Conservation (phyloP, 2,888 invertebrate species). For the Molanna angustata region DNA sequence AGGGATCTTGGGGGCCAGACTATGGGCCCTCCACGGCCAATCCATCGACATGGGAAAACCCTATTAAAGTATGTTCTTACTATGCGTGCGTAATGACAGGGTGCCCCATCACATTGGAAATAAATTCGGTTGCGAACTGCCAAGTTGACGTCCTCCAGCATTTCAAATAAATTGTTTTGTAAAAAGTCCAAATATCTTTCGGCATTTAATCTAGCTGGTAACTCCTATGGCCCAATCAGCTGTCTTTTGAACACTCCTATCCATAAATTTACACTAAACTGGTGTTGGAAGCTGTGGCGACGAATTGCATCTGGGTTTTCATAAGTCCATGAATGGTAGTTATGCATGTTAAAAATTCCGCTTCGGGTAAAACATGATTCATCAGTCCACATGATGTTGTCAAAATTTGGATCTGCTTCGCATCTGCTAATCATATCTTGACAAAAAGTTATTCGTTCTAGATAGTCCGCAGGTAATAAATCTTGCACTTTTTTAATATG, state of each 20-base stretch:
- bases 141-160: no score
- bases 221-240: slow-evolving; percentile 32
- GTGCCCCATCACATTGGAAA: no score
- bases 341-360: no score
- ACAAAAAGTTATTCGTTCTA: not conserved
- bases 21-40: slow-evolving; percentile 5
- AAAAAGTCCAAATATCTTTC: slow-evolving; percentile 22
- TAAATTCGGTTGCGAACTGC: no score
- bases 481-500: not conserved
- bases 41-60: slow-evolving; percentile 3
- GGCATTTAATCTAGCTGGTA: slow-evolving; percentile 25
- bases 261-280: no score
- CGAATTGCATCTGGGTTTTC: no score
- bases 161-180: no score
- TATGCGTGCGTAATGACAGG: no score
- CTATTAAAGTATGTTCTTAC: not conserved
- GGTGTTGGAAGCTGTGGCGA: no score
- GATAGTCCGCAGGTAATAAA: not conserved
- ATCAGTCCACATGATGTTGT: not conserved
- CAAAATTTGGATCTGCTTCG: not conserved
- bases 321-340: no score
- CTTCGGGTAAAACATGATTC: not conserved
- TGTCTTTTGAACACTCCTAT: slow-evolving; percentile 33
- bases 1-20: no score
- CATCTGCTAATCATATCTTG: not conserved